A percentile compares a stretch with the other conserved stretches of the same genome.
Evolutionary conservation across 2,888 invertebrate species (phyloP).

Genomic region (Seira sanloemensis): DNA sequence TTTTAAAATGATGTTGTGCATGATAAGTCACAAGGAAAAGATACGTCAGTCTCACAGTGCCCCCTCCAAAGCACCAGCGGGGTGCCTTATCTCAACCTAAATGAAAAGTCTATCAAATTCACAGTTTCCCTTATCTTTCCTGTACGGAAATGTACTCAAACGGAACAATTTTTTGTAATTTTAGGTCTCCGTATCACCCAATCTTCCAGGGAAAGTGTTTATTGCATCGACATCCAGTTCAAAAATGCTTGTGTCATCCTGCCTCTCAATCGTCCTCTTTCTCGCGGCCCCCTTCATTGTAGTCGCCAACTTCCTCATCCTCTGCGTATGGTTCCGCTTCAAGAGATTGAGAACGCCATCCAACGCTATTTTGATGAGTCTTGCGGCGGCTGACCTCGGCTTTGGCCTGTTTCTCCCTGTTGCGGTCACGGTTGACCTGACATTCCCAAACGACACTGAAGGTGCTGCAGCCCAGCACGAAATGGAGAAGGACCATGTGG

Average conservation of each 20-base stretch:
- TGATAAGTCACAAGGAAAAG: too few species aligned
- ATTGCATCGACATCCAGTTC: too few species aligned
- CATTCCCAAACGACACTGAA: conserved; percentile 70
- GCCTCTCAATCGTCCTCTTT: conserved; percentile 66
- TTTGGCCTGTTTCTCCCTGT: conserved; percentile 80
- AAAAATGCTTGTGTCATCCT: conserved; percentile 62
- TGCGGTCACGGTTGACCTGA: conserved; percentile 79
- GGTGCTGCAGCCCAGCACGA: not conserved
- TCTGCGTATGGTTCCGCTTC: conserved; percentile 80
- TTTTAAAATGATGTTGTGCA: too few species aligned
- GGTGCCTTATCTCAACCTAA: not conserved
- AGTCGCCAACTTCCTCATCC: conserved; percentile 80
- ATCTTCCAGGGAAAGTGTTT: too few species aligned
- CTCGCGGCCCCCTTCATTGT: conserved; percentile 78
- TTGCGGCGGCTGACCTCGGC: conserved; percentile 80
- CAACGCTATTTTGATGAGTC: conserved; percentile 80
- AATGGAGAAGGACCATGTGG: not conserved
- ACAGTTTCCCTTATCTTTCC: not conserved
- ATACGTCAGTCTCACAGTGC: too few species aligned
- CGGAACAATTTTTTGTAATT: not conserved
- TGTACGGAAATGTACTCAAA: not conserved
- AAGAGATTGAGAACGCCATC: conserved; percentile 81
- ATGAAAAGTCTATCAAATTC: not conserved
- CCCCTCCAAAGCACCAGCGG: not conserved
- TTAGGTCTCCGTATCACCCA: not conserved